These are phyloP conservation scores for Anorthoa munda DNA, from an alignment of 2,888 invertebrate species.

Conservation along the genomic window DNA sequence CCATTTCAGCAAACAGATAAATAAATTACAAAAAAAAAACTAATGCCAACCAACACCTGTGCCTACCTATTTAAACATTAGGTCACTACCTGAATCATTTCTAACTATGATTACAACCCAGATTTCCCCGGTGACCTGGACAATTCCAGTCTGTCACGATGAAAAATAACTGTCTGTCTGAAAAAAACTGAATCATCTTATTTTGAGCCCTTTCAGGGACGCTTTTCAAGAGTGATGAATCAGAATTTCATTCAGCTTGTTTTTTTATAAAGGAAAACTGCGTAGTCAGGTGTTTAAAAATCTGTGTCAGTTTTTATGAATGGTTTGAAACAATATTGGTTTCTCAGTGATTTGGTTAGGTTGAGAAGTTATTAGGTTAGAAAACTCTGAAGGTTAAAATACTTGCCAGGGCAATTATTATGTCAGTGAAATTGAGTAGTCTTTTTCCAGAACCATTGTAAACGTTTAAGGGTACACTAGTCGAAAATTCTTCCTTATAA, in stretches of 20 bases:
- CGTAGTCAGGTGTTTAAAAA: conserved; percentile 2
- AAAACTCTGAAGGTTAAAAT: too few species aligned
- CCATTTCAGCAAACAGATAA: too few species aligned
- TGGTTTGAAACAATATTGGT: neutral
- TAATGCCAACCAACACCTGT: neutral
- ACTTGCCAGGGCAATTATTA: too few species aligned
- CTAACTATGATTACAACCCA: conserved; percentile 30
- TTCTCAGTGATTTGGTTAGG: neutral
- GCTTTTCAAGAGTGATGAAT: conserved; percentile 46
- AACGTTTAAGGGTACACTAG: too few species aligned
- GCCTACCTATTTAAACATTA: conserved; percentile 1
- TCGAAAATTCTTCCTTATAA: too few species aligned
- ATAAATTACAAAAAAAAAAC: neutral
- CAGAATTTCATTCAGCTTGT: conserved; percentile 18
- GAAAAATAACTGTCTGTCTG: conserved; percentile 54
- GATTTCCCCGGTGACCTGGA: conserved; percentile 53
- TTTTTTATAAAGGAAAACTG: conserved; percentile 28
- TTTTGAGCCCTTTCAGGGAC: conserved; percentile 37
- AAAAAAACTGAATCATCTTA: conserved; percentile 46
- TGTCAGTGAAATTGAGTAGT: too few species aligned
- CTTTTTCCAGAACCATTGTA: too few species aligned
- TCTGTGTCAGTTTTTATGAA: neutral
- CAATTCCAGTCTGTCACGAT: conserved; percentile 49
- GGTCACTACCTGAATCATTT: conserved; percentile 15
- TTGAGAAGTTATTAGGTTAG: neutral